Conservation (phyloP, 2,113 vertebrate species). For the Henicopernis longicauda region DNA sequence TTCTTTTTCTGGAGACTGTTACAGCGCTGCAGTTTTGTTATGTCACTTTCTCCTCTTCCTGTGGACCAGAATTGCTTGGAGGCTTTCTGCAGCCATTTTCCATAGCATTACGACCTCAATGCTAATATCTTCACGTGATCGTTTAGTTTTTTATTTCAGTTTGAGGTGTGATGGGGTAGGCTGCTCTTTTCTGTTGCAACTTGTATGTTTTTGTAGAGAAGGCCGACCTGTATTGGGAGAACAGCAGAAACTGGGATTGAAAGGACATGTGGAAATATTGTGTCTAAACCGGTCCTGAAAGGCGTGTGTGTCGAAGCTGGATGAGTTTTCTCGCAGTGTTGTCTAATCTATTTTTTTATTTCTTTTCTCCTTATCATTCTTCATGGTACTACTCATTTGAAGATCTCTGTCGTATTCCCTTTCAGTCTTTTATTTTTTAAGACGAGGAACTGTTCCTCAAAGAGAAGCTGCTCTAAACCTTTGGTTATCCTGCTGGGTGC, state of each 20-base stretch:
- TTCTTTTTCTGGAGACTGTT: rapidly evolving
- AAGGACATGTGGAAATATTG: rapidly evolving
- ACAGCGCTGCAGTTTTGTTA: rapidly evolving
- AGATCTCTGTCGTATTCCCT: rapidly evolving
- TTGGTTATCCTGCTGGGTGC: background rate
- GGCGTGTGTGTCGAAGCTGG: rapidly evolving
- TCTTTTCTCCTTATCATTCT: rapidly evolving
- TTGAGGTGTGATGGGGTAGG: rapidly evolving
- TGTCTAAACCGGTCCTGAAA: rapidly evolving
- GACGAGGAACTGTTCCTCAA: rapidly evolving
- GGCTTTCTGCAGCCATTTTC: rapidly evolving
- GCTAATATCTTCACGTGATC: rapidly evolving
- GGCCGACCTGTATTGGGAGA: rapidly evolving
- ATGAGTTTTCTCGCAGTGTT: rapidly evolving
- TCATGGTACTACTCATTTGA: background rate
- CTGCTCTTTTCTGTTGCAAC: rapidly evolving
- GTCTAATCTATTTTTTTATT: too few species aligned
- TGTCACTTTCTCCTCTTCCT: rapidly evolving
- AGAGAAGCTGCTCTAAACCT: background rate
- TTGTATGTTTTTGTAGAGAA: rapidly evolving
- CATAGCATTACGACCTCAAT: rapidly evolving
- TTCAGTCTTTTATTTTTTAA: background rate
- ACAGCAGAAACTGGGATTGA: rapidly evolving
- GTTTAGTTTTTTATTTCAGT: rapidly evolving
- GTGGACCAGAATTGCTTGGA: rapidly evolving